phyloP scores from a whole-genome alignment of 2,113 vertebrate species.

The Myotis davidii region DNA sequence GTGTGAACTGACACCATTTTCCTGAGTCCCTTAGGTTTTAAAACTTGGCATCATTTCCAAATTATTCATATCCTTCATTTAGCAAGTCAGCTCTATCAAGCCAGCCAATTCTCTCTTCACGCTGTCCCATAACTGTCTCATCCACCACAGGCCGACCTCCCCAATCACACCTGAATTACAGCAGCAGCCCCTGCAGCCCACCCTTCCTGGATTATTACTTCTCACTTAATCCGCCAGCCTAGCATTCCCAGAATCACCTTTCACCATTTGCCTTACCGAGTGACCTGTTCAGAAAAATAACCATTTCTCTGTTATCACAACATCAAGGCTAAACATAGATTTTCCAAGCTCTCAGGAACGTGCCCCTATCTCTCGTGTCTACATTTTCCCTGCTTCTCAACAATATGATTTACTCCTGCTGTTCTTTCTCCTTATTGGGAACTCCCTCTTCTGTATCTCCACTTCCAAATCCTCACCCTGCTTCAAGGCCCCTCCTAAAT shows the following conservation, averaged over 20 bases:
- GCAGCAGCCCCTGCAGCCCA: not conserved
- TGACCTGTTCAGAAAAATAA: not conserved
- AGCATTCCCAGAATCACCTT: not conserved
- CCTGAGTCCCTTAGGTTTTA: not conserved
- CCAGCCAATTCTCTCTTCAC: not conserved
- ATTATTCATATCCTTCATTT: not conserved
- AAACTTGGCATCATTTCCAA: not conserved
- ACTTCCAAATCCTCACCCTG: not conserved
- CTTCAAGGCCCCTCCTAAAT: not conserved
- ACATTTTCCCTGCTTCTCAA: not conserved
- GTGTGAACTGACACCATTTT: not conserved
- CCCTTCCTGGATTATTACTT: not conserved
- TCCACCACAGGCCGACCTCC: too few relatives aligned
- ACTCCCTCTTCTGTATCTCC: not conserved
- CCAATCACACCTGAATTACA: not conserved
- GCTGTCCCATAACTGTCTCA: accelerated
- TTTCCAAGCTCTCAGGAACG: not conserved
- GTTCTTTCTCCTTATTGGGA: not conserved
- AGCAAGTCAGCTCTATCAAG: not conserved
- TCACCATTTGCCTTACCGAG: not conserved
- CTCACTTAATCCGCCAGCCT: not conserved
- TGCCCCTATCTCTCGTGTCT: not conserved
- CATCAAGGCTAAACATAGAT: not conserved
- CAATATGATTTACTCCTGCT: not conserved
- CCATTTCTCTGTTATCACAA: not conserved